A percentile compares a stretch with the other conserved stretches of the same genome.
Evolutionary conservation across 2,113 vertebrate species (phyloP).

Genomic region (Rhineura floridana): DNA sequence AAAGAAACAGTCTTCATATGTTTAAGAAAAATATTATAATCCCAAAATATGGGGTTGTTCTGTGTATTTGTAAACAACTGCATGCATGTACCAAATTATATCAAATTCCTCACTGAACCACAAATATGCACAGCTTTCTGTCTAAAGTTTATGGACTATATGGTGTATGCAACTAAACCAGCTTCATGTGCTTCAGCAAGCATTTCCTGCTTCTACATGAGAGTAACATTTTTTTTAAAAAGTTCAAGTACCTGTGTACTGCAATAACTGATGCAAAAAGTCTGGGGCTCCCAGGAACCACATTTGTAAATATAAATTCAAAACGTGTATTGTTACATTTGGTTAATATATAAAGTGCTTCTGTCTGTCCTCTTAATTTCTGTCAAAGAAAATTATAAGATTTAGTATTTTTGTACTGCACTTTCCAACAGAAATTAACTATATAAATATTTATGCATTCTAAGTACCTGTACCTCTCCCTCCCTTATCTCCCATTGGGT

Average conservation of each 20-base stretch:
- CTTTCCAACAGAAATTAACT: conserved; percentile 16
- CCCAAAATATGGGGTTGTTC: background rate
- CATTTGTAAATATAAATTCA: conserved; percentile 98
- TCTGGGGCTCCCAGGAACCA: conserved; percentile 94
- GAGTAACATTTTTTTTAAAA: background rate
- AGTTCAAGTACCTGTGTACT: conserved; percentile 89
- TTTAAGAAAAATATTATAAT: background rate
- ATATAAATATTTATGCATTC: conserved; percentile 9
- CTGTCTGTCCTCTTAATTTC: conserved; percentile 97
- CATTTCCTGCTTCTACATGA: background rate
- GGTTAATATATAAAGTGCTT: conserved; percentile 97
- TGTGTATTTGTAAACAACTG: background rate
- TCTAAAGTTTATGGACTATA: background rate
- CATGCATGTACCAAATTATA: background rate
- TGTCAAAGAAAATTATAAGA: conserved; percentile 70
- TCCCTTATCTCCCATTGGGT: background rate
- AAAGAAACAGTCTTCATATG: too few relatives aligned
- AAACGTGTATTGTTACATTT: conserved; percentile 96
- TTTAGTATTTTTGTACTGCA: conserved; percentile 5
- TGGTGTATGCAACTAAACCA: background rate
- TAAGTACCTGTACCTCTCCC: background rate
- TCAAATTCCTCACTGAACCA: background rate
- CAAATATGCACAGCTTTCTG: background rate
- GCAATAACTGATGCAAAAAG: conserved; percentile 98
- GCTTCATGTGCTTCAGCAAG: background rate